Evolutionary conservation across 2,797 vertebrate genomes (phyloP).

Genomic region (Xenopus petersii): DNA sequence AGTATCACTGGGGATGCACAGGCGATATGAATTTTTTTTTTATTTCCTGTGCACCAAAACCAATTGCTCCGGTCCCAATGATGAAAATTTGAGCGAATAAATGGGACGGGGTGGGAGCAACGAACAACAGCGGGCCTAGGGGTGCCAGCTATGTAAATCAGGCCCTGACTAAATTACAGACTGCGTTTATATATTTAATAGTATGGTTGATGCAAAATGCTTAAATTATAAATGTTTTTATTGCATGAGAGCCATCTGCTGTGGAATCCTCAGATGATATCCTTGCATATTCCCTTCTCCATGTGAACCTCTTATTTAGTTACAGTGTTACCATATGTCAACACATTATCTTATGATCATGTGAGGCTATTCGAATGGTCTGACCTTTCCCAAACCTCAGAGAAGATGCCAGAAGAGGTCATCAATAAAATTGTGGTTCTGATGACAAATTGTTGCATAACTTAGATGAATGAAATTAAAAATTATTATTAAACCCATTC

Average conservation of each 20-base stretch:
- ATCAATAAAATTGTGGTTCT: neutral
- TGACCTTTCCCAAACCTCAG: slow-evolving; percentile 36
- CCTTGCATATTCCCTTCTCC: neutral
- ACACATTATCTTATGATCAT: slow-evolving; percentile 31
- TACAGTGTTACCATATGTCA: slow-evolving; percentile 25
- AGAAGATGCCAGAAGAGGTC: slow-evolving; percentile 15
- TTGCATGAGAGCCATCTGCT: neutral
- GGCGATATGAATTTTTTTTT: too few species aligned
- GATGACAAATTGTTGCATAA: neutral
- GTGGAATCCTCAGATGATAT: neutral
- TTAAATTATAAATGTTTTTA: neutral
- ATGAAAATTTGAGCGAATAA: too few species aligned
- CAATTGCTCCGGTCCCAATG: too few species aligned
- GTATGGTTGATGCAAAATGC: too few species aligned
- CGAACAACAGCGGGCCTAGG: too few species aligned
- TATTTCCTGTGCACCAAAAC: too few species aligned
- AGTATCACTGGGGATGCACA: too few species aligned
- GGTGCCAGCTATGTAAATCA: too few species aligned
- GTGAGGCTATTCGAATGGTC: slow-evolving; percentile 18
- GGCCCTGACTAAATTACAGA: too few species aligned
- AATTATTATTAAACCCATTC: neutral
- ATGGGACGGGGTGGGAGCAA: too few species aligned
- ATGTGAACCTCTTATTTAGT: slow-evolving; percentile 6
- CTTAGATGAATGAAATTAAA: neutral
- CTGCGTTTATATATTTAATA: too few species aligned